phyloP scores from a whole-genome alignment of 2,797 vertebrate species.

The Astyanax mexicanus region DNA sequence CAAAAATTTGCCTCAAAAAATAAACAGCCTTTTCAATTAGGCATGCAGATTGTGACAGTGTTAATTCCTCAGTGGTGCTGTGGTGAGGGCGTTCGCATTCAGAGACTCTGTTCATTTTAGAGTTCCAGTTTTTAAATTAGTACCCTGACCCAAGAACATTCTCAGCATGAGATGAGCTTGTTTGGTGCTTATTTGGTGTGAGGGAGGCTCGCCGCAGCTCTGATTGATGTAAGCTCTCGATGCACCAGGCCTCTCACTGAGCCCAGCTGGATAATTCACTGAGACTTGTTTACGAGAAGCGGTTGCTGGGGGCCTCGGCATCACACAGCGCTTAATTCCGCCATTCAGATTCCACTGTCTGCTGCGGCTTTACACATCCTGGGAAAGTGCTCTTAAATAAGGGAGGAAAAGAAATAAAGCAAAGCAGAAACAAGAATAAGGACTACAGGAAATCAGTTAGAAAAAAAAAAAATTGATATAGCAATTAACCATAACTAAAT shows the following conservation, averaged over 20 bases:
- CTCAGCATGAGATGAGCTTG: conserved; percentile 26
- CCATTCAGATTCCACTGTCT: conserved; percentile 32
- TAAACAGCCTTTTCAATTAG: conserved; percentile 32
- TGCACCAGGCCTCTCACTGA: conserved; percentile 11
- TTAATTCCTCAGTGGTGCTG: not conserved
- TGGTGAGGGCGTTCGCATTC: not conserved
- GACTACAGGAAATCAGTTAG: not conserved
- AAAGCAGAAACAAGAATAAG: not conserved
- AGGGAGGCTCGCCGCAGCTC: conserved; percentile 1
- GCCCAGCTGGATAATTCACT: conserved; percentile 28
- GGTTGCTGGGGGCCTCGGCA: conserved; percentile 7
- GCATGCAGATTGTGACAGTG: conserved; percentile 18
- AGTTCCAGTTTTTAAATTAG: conserved; percentile 20
- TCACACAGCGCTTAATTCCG: conserved; percentile 16
- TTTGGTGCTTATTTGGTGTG: conserved; percentile 16
- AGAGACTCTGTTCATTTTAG: not conserved
- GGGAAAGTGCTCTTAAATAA: not conserved
- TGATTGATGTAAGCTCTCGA: conserved; percentile 33
- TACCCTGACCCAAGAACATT: conserved; percentile 3
- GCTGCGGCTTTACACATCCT: not conserved
- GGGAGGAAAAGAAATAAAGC: not conserved
- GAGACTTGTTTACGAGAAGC: conserved; percentile 29
- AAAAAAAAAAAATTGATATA: no score
- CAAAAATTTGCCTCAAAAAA: conserved; percentile 38
- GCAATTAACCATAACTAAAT: no score